Conservation (phyloP, 2,888 invertebrate species). For the Didymodactylos carnosus region DNA sequence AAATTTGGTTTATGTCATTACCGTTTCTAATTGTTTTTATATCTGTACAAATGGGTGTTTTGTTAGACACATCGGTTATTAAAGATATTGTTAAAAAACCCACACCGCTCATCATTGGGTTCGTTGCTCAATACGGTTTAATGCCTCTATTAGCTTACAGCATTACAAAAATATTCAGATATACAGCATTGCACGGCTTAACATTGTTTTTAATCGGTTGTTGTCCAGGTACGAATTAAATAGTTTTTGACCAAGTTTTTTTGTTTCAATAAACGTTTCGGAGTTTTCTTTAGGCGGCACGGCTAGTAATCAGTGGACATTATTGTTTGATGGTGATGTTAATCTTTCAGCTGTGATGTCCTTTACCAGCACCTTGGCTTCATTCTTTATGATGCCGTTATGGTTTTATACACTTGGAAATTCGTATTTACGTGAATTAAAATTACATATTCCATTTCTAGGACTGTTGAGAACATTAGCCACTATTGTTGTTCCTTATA, state of each 20-base stretch:
- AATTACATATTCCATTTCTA: conserved; percentile 3
- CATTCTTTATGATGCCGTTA: conserved; percentile 11
- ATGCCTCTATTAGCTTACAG: conserved; percentile 12
- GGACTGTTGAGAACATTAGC: neutral
- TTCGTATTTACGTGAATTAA: neutral
- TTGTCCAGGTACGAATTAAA: neutral
- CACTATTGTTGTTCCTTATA: conserved; percentile 4
- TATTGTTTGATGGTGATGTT: conserved; percentile 14
- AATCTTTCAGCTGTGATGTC: conserved; percentile 11
- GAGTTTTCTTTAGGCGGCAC: neutral
- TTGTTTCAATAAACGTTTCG: neutral
- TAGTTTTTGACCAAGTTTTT: neutral
- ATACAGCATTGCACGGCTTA: neutral
- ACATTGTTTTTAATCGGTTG: conserved; percentile 3
- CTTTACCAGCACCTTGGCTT: conserved; percentile 1
- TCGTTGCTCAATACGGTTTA: conserved; percentile 7
- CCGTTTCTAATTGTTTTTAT: neutral
- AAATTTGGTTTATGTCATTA: neutral
- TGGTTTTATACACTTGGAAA: conserved; percentile 12
- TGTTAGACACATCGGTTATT: conserved; percentile 1
- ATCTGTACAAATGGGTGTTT: conserved; percentile 3
- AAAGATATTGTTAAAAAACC: conserved; percentile 5
- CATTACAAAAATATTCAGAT: conserved; percentile 9
- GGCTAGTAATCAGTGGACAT: conserved; percentile 11
- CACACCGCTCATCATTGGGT: conserved; percentile 2